A percentile compares a stretch with the other conserved stretches of the same genome.
These are phyloP conservation scores for Zaprionus davidi DNA, from an alignment of 1,140 invertebrate species.

Conservation along the genomic window DNA sequence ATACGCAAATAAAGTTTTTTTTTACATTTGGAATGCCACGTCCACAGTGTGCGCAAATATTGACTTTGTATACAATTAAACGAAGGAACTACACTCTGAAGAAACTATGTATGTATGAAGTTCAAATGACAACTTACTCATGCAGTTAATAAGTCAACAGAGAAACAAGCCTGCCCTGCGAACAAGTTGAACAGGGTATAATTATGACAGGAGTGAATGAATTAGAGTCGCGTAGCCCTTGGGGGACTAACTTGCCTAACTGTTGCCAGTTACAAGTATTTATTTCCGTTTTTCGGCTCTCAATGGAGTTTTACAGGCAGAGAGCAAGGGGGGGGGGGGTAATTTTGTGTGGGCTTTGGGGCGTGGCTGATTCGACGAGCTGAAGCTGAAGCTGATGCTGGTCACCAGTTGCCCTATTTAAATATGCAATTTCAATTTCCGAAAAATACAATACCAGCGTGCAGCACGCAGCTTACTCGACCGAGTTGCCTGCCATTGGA, in stretches of 20 bases:
- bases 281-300: constrained; percentile 53
- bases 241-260: constrained; percentile 31
- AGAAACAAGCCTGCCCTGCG: too few relatives aligned
- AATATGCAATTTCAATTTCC: constrained; percentile 84
- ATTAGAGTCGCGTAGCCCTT: constrained; percentile 44
- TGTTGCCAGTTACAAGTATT: constrained; percentile 56
- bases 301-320: neutral
- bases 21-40: too few relatives aligned
- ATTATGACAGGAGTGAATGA: constrained; percentile 43
- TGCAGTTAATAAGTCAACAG: too few relatives aligned
- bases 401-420: constrained; percentile 63
- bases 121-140: too few relatives aligned
- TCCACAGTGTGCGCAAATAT: too few relatives aligned
- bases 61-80: too few relatives aligned
- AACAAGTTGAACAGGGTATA: constrained; percentile 5
- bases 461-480: constrained; percentile 58
- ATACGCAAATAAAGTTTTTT: neutral
- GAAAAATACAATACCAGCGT: constrained; percentile 74
- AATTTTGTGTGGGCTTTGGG: neutral
- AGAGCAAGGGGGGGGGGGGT: too few relatives aligned
- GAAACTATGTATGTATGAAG: too few relatives aligned
- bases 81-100: too few relatives aligned
- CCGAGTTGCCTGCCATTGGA: neutral
- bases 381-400: neutral
- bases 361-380: neutral